Conservation (phyloP, 2,888 invertebrate species). For the Pilophorus perplexus region DNA sequence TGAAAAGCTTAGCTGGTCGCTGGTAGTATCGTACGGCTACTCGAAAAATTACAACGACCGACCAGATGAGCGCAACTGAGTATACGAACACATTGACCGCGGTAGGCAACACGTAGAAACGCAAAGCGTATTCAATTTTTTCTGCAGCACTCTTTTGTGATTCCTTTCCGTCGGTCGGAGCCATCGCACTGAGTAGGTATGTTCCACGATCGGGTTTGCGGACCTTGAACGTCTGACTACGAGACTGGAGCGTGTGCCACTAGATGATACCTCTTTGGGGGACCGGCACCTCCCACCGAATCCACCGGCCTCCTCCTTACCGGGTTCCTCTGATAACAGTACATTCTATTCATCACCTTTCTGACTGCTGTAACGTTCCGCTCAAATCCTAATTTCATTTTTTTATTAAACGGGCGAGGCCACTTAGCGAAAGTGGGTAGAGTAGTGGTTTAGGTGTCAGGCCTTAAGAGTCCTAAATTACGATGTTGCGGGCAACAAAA, state of each 20-base stretch:
- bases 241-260: not conserved
- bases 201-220: too few relatives aligned
- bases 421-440: too few relatives aligned
- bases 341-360: not conserved
- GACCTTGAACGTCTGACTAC: not conserved
- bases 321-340: not conserved
- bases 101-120: constrained; percentile 7
- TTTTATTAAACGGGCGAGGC: too few relatives aligned
- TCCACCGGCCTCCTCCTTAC: not conserved
- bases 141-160: not conserved
- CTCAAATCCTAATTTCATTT: too few relatives aligned
- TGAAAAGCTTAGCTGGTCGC: not conserved
- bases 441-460: too few relatives aligned
- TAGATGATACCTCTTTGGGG: not conserved
- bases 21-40: constrained; percentile 2
- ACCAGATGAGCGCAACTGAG: constrained; percentile 1
- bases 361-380: too few relatives aligned
- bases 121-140: not conserved
- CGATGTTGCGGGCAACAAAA: too few relatives aligned
- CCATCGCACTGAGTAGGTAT: constrained; percentile 4
- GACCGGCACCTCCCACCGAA: not conserved
- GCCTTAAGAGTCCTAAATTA: too few relatives aligned
- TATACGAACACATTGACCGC: not conserved
- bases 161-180: too few relatives aligned
- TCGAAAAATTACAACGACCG: not conserved